Evolutionary conservation across 2,113 vertebrate genomes (phyloP).

Genomic region (Prunella himalayana): DNA sequence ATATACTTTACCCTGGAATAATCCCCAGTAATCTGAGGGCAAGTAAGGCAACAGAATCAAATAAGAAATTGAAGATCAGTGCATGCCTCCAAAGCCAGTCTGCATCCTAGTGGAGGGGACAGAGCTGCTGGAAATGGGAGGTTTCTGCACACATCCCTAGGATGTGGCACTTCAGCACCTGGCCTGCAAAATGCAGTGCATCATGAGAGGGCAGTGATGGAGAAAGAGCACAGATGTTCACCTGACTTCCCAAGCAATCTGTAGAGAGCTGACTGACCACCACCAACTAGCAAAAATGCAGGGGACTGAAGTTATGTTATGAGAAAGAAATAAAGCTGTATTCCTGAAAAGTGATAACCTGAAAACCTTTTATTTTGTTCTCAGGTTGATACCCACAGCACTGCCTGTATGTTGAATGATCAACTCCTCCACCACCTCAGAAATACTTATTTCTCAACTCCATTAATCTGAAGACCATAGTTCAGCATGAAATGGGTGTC

Average conservation of each 20-base stretch:
- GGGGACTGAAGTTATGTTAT: accelerated
- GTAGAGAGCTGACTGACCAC: neutral
- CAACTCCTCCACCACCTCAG: conserved; percentile 11
- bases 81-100: neutral
- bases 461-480: neutral
- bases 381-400: neutral
- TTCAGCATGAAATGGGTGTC: neutral
- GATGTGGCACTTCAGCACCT: neutral
- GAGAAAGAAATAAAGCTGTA: neutral
- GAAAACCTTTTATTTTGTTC: neutral
- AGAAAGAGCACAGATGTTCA: neutral
- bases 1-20: neutral
- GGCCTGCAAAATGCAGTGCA: neutral
- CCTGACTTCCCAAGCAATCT: neutral
- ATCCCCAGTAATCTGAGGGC: neutral
- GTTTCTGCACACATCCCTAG: neutral
- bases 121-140: neutral
- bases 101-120: neutral
- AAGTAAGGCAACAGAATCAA: neutral
- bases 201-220: neutral
- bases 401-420: neutral
- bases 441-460: neutral
- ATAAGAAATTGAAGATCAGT: neutral
- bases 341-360: neutral
- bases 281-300: neutral